phyloP scores from a whole-genome alignment of 2,797 vertebrate species.

The Avahi laniger region DNA sequence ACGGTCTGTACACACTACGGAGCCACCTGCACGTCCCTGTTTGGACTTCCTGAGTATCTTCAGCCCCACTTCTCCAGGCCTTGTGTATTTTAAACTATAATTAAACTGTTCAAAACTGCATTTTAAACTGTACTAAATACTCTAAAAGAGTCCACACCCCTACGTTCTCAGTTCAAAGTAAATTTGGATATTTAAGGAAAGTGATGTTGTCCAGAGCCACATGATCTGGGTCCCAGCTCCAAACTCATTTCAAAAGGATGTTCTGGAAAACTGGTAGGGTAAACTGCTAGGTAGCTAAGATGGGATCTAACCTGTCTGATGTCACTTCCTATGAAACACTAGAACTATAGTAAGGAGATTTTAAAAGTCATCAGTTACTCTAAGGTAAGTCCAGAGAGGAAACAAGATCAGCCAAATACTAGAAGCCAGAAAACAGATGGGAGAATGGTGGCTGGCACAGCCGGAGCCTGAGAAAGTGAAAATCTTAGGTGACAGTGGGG shows the following conservation, averaged over 20 bases:
- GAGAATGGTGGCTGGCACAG: background rate
- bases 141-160: background rate
- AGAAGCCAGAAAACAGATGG: background rate
- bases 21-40: background rate
- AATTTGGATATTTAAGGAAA: background rate
- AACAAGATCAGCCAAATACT: background rate
- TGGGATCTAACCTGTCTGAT: background rate
- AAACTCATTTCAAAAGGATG: background rate
- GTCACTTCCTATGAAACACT: background rate
- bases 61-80: background rate
- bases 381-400: background rate
- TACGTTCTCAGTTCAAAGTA: background rate
- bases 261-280: background rate
- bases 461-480: background rate
- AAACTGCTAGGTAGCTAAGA: background rate
- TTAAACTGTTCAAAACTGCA: background rate
- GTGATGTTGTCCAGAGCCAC: background rate
- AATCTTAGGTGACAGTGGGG: background rate
- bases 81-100: background rate
- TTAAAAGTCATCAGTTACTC: background rate
- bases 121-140: background rate
- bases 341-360: background rate
- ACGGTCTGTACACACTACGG: fast-evolving
- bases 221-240: background rate
- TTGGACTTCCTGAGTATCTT: background rate